Percentiles rank a stretch among this genome's conserved stretches.
These are phyloP conservation scores for Psammodynastes pulverulentus DNA, from an alignment of 2,113 vertebrate genomes.

Conservation along the genomic window DNA sequence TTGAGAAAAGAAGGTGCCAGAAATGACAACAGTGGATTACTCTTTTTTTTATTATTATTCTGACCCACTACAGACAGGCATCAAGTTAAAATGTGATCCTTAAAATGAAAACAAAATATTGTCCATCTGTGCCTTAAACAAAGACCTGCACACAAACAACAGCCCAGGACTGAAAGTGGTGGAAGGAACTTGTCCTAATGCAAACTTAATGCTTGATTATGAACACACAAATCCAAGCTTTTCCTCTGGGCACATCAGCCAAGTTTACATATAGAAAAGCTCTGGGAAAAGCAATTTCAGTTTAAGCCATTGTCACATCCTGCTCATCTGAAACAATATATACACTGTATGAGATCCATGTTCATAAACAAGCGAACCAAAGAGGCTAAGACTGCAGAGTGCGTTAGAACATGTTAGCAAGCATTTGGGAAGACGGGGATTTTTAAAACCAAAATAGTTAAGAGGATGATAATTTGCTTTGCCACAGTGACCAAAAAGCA, in stretches of 20 bases:
- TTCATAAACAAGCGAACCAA: background rate
- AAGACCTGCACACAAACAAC: background rate
- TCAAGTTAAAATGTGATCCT: background rate
- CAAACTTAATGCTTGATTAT: background rate
- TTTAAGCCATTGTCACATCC: background rate
- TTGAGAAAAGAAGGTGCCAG: background rate
- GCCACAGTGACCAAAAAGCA: background rate
- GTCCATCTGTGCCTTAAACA: background rate
- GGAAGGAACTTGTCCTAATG: background rate
- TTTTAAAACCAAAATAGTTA: background rate
- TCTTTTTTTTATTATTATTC: background rate
- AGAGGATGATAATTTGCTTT: background rate
- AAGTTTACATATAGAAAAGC: background rate
- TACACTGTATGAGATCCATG: background rate
- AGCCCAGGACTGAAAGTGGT: background rate
- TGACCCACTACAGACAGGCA: background rate
- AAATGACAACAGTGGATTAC: background rate
- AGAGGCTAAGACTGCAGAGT: background rate
- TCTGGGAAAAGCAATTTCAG: background rate
- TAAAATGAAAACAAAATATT: background rate
- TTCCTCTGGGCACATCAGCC: background rate
- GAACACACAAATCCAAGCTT: background rate
- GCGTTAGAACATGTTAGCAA: background rate
- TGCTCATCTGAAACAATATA: background rate
- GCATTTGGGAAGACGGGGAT: rapidly evolving